Percentiles rank a stretch among this genome's conserved stretches.
Evolutionary conservation across 2,888 invertebrate genomes (phyloP).

Genomic region (Crocallis elinguaria): DNA sequence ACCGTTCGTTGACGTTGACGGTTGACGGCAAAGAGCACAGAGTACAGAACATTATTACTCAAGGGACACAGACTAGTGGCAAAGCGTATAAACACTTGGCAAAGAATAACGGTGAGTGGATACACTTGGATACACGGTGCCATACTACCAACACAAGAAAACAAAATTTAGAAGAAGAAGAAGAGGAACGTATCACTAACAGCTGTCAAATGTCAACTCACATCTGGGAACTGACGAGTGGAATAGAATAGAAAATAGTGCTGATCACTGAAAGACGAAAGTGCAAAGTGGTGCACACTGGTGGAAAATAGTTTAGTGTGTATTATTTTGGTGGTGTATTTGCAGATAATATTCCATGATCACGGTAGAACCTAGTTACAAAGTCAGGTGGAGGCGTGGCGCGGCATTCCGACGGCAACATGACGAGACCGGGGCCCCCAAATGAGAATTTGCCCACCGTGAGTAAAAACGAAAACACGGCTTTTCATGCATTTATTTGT

Average conservation of each 20-base stretch:
- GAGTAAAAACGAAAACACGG: constrained; percentile 42
- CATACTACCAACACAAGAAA: constrained; percentile 49
- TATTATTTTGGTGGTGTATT: constrained; percentile 47
- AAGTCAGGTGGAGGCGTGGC: constrained; percentile 38
- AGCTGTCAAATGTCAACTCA: no score
- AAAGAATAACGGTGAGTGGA: no score
- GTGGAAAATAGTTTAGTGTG: constrained; percentile 35
- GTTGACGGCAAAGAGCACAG: no score
- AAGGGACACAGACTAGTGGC: no score
- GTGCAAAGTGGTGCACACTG: constrained; percentile 24
- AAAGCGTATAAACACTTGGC: no score
- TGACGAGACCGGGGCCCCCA: constrained; percentile 87
- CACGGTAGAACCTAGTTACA: constrained; percentile 33
- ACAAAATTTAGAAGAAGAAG: constrained; percentile 32
- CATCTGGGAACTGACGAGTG: no score
- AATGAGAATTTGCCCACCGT: constrained; percentile 89
- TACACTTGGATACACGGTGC: no score
- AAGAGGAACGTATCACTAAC: no score
- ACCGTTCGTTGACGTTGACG: no score
- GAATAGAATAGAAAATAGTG: no score
- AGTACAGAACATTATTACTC: no score
- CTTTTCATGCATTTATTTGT: neutral
- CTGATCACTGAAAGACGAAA: no score
- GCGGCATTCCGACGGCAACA: constrained; percentile 43
- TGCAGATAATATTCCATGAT: constrained; percentile 69